phyloP scores from a whole-genome alignment of 92 coral and sea anemone genomes.

The Palythoa grandis region DNA sequence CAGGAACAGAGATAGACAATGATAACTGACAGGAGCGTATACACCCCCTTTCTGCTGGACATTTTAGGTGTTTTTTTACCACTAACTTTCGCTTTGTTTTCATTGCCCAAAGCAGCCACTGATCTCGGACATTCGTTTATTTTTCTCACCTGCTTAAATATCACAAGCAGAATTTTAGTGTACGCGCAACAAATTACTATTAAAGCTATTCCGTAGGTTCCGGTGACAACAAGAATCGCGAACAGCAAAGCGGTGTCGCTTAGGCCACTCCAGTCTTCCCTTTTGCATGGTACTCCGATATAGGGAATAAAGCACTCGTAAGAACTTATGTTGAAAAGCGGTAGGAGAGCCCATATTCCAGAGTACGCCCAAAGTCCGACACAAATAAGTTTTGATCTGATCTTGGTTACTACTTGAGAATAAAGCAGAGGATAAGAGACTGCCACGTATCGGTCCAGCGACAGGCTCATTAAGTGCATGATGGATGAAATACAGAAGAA shows the following conservation, averaged over 20 bases:
- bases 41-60: constrained; percentile 64
- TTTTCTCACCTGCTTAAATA: constrained; percentile 59
- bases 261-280: constrained; percentile 76
- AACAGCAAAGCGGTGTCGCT: constrained; percentile 60
- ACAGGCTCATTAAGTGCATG: constrained; percentile 85
- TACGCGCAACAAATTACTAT: constrained; percentile 63
- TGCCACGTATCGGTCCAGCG: constrained; percentile 76
- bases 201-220: constrained; percentile 82
- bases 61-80: not conserved
- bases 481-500: constrained; percentile 86
- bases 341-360: constrained; percentile 74
- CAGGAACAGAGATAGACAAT: constrained; percentile 74
- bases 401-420: constrained; percentile 62
- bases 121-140: constrained; percentile 3
- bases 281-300: constrained; percentile 60
- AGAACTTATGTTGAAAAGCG: constrained; percentile 75
- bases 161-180: constrained; percentile 58
- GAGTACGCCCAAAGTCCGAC: constrained; percentile 73
- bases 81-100: not conserved
- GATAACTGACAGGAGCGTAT: constrained; percentile 65
- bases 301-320: constrained; percentile 86
- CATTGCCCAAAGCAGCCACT: not conserved
- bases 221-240: constrained; percentile 81
- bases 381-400: constrained; percentile 56
- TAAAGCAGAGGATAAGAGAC: constrained; percentile 64